These are phyloP conservation scores for Drosophila lowei DNA, from an alignment of 1,140 invertebrate genomes.

Conservation along the genomic window DNA sequence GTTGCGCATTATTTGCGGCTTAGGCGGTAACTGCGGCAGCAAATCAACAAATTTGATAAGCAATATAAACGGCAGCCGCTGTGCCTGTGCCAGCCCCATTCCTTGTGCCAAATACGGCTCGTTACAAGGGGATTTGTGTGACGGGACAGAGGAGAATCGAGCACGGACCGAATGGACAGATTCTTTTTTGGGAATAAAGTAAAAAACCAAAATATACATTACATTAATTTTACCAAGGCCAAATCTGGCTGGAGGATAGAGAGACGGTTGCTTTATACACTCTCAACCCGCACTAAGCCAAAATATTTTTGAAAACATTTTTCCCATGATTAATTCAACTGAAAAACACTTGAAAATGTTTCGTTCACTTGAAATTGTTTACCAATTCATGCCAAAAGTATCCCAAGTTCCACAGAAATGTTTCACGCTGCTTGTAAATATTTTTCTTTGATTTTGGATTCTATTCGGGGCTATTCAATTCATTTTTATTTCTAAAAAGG, in stretches of 20 bases:
- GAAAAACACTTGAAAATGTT: slow-evolving; percentile 8
- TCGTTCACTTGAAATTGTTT: too few relatives aligned
- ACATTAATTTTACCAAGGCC: slow-evolving; percentile 1
- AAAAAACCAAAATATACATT: slow-evolving; percentile 16
- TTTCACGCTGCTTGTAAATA: too few relatives aligned
- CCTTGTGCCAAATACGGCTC: slow-evolving; percentile 21
- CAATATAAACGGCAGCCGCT: slow-evolving; percentile 64
- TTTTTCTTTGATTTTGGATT: too few relatives aligned
- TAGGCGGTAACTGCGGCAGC: slow-evolving; percentile 65
- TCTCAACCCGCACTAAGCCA: not conserved
- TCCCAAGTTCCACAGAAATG: too few relatives aligned
- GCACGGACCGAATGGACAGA: slow-evolving; percentile 2
- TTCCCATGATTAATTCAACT: too few relatives aligned
- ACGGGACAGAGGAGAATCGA: slow-evolving; percentile 14
- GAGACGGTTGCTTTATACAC: not conserved
- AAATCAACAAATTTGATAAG: slow-evolving; percentile 82
- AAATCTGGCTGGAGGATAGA: not conserved
- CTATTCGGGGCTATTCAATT: too few relatives aligned
- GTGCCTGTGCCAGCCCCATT: not conserved
- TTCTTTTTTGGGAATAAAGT: slow-evolving; percentile 15
- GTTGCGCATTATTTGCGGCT: slow-evolving; percentile 76
- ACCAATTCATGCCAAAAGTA: too few relatives aligned
- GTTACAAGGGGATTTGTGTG: slow-evolving; percentile 70
- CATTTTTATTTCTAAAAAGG: too few relatives aligned
- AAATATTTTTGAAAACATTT: not conserved